Evolutionary conservation across 1,140 invertebrate genomes (phyloP), one percentile per base, ranked within the genome.

Genomic region (Chrysoperla carnea): DNA sequence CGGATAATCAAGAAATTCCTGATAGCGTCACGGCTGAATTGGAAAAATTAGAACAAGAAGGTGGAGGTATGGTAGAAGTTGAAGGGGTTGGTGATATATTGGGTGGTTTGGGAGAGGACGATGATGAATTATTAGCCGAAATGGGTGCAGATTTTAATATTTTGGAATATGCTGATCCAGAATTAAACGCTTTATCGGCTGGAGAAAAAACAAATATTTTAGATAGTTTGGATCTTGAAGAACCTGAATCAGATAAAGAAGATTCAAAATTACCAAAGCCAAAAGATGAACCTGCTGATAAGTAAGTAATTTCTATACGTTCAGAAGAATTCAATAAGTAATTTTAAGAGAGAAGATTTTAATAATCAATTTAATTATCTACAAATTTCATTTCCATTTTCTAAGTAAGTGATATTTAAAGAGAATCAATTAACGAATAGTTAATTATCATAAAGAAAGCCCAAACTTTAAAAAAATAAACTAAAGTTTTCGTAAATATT

Each of bases 71-170:
- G 67, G 74, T 70, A 8, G 81, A 82, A 66, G 75, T 81, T 51
- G 75, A 75, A 55, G 70, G 69, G 7, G 82, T 84, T 36, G 76
- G 72, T 51, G 79, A 83, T 56, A 80, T 86, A 57, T 66, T 88
- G 42, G 80, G 75, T 31, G 84, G 86, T 41, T 63, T 88, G 27
- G 83, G 76, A 5, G 78, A 85, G 27, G 85, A 88, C 48, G 86
- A 91, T 56, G 87, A 91, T 56, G 86, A 91, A 55, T 70, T 90
- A 45, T 64, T 67, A 68, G 86, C 81, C 29, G 82, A 87, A 68
- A 84, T 91, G 69, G 87, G 87, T 11, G 81, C 88, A 55, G 89
- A 93, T 62, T 95, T 95, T 62, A 94, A 95, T 59, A 93, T 96
- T 52, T 59, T 95, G 33, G 86, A 92, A 61, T 95, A 93, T 66